Conservation (phyloP, 1,140 invertebrate species). For the Schlechtendalia chinensis region DNA sequence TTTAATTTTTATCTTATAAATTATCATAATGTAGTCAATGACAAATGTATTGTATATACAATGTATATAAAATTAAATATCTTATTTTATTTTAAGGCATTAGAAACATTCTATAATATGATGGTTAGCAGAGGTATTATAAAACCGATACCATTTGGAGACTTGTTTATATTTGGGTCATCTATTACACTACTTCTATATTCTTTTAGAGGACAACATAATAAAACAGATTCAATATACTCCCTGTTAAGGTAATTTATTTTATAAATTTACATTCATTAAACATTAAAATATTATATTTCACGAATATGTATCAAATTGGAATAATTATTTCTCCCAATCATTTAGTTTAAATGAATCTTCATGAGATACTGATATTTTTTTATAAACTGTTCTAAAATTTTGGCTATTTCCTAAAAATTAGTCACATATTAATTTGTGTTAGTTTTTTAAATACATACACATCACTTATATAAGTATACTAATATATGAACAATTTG, state of each 20-base stretch:
- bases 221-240: conserved; percentile 65
- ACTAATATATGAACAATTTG: neutral
- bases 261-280: no score
- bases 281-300: no score
- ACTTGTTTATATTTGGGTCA: conserved; percentile 65
- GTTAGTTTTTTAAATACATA: no score
- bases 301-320: no score
- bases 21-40: no score
- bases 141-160: conserved; percentile 64
- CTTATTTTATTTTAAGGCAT: conserved; percentile 60
- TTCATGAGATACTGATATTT: no score
- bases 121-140: conserved; percentile 64
- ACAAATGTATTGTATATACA: no score
- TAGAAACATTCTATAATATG: conserved; percentile 77
- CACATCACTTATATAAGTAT: no score
- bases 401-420: no score
- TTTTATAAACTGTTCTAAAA: no score
- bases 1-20: neutral
- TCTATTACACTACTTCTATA: conserved; percentile 64
- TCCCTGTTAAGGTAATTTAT: conserved; percentile 62
- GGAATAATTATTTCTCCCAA: no score
- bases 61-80: conserved; percentile 9
- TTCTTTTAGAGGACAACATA: conserved; percentile 60
- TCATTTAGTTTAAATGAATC: no score
- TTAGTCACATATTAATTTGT: neutral